A percentile compares a stretch with the other conserved stretches of the same genome.
phyloP scores from a whole-genome alignment of 2,888 invertebrate species.

The Pandemis cinnamomeana region DNA sequence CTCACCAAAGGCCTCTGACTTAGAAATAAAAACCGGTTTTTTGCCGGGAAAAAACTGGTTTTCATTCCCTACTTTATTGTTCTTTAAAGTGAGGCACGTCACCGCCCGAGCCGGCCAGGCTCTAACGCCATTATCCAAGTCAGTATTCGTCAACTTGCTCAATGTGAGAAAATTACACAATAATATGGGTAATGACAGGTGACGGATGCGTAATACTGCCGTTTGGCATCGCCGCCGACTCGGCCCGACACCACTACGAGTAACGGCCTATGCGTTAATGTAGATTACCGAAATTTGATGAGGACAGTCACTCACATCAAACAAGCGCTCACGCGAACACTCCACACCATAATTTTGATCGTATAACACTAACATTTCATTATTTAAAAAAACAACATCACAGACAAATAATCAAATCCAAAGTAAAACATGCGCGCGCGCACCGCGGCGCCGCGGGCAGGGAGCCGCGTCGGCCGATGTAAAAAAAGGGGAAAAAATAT shows the following conservation, averaged over 20 bases:
- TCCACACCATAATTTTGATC: constrained; percentile 30
- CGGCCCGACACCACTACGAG: background rate
- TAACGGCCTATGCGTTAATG: background rate
- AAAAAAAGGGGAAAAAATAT: constrained; percentile 11
- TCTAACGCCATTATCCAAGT: constrained; percentile 3
- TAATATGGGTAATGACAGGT: constrained; percentile 23
- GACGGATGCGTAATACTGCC: constrained; percentile 36
- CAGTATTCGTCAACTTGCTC: constrained; percentile 24
- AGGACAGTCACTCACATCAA: constrained; percentile 23
- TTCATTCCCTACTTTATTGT: background rate
- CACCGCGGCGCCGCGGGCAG: background rate
- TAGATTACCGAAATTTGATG: background rate
- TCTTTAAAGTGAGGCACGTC: background rate
- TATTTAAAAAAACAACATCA: constrained; percentile 38
- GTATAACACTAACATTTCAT: constrained; percentile 31
- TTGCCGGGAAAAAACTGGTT: background rate
- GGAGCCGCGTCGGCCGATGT: background rate
- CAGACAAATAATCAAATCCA: constrained; percentile 41
- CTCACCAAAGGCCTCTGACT: background rate
- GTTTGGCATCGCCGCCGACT: background rate
- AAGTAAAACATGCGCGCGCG: constrained; percentile 19
- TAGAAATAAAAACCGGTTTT: background rate
- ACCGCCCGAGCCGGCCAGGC: background rate
- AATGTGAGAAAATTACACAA: constrained; percentile 32
- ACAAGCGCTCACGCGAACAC: constrained; percentile 17